Conservation (phyloP, 2,113 vertebrate species). For the Oxyruncus cristatus region DNA sequence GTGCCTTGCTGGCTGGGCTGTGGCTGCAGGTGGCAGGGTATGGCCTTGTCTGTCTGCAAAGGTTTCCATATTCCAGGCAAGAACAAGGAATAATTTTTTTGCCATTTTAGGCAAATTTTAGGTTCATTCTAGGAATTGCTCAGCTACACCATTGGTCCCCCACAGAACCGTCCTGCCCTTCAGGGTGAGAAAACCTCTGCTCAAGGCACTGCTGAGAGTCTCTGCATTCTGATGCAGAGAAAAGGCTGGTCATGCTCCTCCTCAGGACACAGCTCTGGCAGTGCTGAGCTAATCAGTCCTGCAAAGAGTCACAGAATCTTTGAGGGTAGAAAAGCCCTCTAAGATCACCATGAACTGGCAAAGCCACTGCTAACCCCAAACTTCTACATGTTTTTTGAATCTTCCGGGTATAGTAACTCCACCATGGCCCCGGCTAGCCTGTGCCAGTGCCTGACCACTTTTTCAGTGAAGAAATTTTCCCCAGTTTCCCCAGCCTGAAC, state of each 20-base stretch:
- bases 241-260: not conserved
- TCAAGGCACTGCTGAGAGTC: not conserved
- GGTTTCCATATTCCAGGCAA: not conserved
- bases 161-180: not conserved
- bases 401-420: not conserved
- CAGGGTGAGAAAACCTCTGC: not conserved
- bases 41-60: not conserved
- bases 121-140: not conserved
- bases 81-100: not conserved
- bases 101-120: not conserved
- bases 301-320: not conserved
- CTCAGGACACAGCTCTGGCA: not conserved
- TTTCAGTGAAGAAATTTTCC: not conserved
- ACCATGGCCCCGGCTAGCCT: not conserved
- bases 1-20: not conserved
- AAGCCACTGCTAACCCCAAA: not conserved
- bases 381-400: not conserved
- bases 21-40: not conserved
- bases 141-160: not conserved
- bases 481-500: not conserved
- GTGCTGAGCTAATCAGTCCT: not conserved
- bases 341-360: not conserved
- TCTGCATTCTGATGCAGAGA: not conserved
- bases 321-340: not conserved
- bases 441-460: not conserved